Conservation (phyloP, 2,113 vertebrate genomes). For the Castor canadensis region DNA sequence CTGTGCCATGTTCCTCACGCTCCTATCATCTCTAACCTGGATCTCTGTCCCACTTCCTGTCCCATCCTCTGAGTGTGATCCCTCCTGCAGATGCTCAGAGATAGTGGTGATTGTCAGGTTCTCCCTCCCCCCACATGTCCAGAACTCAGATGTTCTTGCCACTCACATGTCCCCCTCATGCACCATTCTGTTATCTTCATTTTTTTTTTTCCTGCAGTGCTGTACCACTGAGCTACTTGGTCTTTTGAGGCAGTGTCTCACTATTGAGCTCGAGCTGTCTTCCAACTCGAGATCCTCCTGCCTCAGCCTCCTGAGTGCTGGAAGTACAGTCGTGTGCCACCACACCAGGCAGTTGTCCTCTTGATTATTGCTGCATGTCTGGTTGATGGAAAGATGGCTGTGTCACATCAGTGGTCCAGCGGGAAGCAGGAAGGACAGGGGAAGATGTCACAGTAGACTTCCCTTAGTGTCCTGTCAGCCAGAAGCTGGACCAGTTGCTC, state of each 20-base stretch:
- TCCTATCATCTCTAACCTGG: background rate
- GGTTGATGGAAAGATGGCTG: background rate
- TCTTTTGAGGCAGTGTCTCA: too few species aligned
- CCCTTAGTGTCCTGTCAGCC: background rate
- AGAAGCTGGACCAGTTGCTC: background rate
- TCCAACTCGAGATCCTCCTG: background rate
- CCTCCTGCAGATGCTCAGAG: background rate
- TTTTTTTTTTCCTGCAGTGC: background rate
- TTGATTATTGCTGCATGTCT: background rate
- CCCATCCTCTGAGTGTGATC: background rate
- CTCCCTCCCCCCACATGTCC: background rate
- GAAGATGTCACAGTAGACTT: background rate
- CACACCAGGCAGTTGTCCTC: background rate
- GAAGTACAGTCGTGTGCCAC: background rate
- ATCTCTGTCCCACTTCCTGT: background rate
- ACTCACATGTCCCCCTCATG: background rate
- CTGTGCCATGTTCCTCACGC: background rate
- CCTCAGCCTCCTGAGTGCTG: background rate
- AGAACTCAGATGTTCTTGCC: background rate
- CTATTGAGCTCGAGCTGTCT: background rate
- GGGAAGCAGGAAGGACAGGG: constrained; percentile 83
- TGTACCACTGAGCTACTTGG: background rate
- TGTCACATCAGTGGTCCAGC: background rate
- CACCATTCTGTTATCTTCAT: background rate
- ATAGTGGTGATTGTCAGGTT: background rate